A percentile compares a stretch with the other conserved stretches of the same genome.
Evolutionary conservation across 2,113 vertebrate genomes (phyloP).

Genomic region (Neopipo cinnamomea): DNA sequence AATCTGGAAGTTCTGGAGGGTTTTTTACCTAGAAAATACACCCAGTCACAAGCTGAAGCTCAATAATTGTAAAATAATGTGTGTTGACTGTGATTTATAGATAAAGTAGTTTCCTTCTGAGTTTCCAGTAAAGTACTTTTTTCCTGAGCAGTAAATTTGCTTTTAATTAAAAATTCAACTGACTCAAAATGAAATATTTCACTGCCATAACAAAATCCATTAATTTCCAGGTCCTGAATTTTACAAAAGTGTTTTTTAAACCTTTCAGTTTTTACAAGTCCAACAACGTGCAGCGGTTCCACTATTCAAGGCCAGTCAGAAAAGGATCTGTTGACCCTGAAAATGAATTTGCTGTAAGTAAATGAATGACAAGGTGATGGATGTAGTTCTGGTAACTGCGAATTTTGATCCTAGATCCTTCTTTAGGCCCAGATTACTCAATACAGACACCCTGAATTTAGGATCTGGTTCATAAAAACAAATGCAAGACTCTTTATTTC

Average conservation of each 20-base stretch:
- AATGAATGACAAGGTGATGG: neutral
- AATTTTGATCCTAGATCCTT: neutral
- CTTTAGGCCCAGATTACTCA: neutral
- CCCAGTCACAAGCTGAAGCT: neutral
- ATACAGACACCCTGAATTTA: neutral
- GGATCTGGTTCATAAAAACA: neutral
- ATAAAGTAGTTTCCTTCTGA: neutral
- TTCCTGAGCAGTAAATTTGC: neutral
- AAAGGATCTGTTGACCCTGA: slow-evolving; percentile 90
- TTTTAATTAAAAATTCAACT: slow-evolving; percentile 25
- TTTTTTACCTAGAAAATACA: neutral
- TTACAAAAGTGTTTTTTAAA: neutral
- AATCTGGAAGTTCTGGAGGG: neutral
- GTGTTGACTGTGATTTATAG: neutral
- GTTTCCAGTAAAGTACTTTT: neutral
- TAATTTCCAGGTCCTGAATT: neutral
- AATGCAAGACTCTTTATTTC: neutral
- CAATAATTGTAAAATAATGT: neutral
- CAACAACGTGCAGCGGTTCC: slow-evolving; percentile 93
- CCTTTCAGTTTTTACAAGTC: slow-evolving; percentile 95
- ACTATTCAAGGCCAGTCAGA: slow-evolving; percentile 93
- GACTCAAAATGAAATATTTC: neutral
- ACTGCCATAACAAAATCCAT: neutral
- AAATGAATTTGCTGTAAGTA: slow-evolving; percentile 96
- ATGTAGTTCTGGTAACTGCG: neutral